phyloP scores from a whole-genome alignment of 2,797 vertebrate genomes.

The Myotis myotis region DNA sequence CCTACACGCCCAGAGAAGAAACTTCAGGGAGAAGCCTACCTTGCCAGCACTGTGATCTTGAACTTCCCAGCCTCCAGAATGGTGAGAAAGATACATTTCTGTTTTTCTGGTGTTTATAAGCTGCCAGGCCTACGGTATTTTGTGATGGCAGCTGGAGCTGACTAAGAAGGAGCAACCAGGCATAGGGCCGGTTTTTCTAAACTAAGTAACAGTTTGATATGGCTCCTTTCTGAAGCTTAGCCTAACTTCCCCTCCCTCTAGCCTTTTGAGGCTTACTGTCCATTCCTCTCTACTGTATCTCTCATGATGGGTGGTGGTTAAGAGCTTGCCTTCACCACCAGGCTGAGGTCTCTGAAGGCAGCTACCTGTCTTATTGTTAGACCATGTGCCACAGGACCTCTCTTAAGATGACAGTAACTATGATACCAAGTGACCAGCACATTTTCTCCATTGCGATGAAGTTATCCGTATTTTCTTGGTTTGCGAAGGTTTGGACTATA shows the following conservation, averaged over 20 bases:
- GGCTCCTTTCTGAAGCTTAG: background rate
- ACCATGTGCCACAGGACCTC: background rate
- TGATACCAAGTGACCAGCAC: background rate
- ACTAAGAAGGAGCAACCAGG: background rate
- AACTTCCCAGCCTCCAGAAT: background rate
- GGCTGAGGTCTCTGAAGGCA: background rate
- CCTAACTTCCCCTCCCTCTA: background rate
- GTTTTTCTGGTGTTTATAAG: background rate
- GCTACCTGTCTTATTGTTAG: background rate
- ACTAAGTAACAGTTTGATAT: background rate
- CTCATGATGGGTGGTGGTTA: background rate
- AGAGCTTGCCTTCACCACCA: background rate
- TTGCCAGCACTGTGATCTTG: background rate
- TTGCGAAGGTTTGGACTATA: background rate
- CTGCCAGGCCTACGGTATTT: background rate
- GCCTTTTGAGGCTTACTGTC: background rate
- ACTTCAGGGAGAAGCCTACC: background rate
- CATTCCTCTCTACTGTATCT: background rate
- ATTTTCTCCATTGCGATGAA: constrained; percentile 41
- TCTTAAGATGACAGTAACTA: background rate
- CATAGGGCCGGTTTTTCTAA: background rate
- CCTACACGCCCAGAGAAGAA: background rate
- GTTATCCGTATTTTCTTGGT: constrained; percentile 32
- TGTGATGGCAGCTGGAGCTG: background rate
- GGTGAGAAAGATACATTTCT: background rate